phyloP scores from a whole-genome alignment of 1,140 invertebrate species.

The Tetramorium simillimum region DNA sequence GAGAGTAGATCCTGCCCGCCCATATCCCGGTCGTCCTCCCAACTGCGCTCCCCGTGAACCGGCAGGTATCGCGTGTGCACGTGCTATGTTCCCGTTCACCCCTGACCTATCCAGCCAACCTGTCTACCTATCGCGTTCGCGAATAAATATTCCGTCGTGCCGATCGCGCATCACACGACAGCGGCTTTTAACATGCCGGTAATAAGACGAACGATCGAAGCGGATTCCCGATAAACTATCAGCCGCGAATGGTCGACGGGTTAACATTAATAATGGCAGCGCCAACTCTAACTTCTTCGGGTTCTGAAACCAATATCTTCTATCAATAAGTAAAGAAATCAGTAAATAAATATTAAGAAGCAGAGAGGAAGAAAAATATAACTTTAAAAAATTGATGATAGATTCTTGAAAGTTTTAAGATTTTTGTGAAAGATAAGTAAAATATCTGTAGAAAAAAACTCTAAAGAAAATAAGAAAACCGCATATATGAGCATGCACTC shows the following conservation, averaged over 20 bases:
- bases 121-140: slow-evolving; percentile 30
- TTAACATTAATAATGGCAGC: not conserved
- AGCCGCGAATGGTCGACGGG: not conserved
- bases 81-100: slow-evolving; percentile 20
- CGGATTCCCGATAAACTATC: slow-evolving; percentile 30
- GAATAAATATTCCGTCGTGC: slow-evolving; percentile 52
- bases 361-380: not conserved
- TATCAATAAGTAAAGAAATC: not conserved
- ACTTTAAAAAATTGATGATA: not conserved
- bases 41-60: not conserved
- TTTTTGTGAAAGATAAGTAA: not conserved
- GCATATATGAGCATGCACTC: too few species aligned
- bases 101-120: slow-evolving; percentile 8
- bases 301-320: not conserved
- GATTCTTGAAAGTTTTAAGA: not conserved
- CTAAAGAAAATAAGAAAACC: not conserved
- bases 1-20: slow-evolving; percentile 46
- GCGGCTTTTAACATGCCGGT: slow-evolving; percentile 16
- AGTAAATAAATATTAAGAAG: not conserved
- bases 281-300: not conserved
- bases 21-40: not conserved
- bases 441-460: not conserved
- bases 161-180: not conserved
- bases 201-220: slow-evolving; percentile 44
- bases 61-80: slow-evolving; percentile 31